Evolutionary conservation across 1,140 invertebrate species (phyloP).

Genomic region (Laupala kohalensis): DNA sequence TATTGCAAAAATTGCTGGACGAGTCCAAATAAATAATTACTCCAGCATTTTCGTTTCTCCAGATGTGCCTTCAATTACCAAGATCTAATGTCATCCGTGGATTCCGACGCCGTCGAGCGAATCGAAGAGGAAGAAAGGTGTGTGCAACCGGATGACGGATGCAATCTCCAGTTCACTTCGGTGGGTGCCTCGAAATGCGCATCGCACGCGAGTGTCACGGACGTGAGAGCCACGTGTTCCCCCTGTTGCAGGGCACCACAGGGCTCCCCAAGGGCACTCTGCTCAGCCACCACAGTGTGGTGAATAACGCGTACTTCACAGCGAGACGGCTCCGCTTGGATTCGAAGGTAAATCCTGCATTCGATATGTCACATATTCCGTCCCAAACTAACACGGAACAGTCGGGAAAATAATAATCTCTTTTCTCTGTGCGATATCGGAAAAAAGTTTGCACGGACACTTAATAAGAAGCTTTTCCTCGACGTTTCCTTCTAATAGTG

Average conservation of each 20-base stretch:
- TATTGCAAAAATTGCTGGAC: no score
- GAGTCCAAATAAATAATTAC: neutral
- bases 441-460: no score
- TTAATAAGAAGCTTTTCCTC: no score
- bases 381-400: no score
- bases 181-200: conserved; percentile 40
- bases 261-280: conserved; percentile 79
- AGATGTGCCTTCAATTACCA: conserved; percentile 47
- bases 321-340: neutral
- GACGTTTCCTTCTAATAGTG: no score
- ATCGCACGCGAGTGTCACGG: conserved; percentile 1
- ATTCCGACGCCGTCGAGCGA: conserved; percentile 20
- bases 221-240: neutral
- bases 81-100: conserved; percentile 35
- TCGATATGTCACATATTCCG: no score
- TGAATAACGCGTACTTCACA: conserved; percentile 61
- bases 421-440: no score
- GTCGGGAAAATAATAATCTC: no score
- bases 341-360: neutral
- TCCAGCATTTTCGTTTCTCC: conserved; percentile 20
- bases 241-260: conserved; percentile 53
- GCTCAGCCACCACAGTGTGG: conserved; percentile 64
- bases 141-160: conserved; percentile 51
- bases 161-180: conserved; percentile 80
- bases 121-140: conserved; percentile 31